phyloP scores from a whole-genome alignment of 2,113 vertebrate genomes.

The Casuarius casuarius region DNA sequence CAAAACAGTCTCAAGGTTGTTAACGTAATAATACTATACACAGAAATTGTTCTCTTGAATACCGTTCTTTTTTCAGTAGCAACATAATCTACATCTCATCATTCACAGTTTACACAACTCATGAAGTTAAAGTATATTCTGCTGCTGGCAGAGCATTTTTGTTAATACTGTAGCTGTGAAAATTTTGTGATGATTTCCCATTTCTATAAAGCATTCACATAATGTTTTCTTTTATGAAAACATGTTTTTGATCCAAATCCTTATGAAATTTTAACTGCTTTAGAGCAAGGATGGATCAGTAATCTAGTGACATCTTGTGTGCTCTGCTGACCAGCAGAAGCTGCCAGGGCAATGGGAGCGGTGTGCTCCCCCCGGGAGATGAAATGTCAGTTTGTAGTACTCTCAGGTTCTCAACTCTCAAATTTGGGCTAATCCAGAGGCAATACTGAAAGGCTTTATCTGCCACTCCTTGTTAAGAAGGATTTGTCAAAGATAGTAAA shows the following conservation, averaged over 20 bases:
- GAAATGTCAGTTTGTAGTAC: fast-evolving
- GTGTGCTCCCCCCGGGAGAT: background rate
- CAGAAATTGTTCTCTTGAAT: constrained; percentile 1
- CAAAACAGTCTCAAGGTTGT: background rate
- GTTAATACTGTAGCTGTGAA: constrained; percentile 3
- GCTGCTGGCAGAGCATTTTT: background rate
- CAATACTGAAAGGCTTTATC: background rate
- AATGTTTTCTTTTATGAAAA: background rate
- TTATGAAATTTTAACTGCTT: background rate
- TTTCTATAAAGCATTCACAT: background rate
- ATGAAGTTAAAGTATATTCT: background rate
- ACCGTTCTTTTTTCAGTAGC: background rate
- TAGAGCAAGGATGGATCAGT: background rate
- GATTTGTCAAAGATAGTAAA: constrained; percentile 36
- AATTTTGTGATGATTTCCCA: constrained; percentile 14
- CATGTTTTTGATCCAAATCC: background rate
- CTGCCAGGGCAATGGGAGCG: background rate
- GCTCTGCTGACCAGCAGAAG: background rate
- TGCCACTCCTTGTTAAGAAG: background rate
- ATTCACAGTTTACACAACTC: constrained; percentile 5
- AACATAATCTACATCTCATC: constrained; percentile 14
- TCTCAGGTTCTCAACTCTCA: background rate
- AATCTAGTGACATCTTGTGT: background rate
- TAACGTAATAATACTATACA: background rate
- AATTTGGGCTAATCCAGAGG: background rate